Percentiles rank a stretch among this genome's conserved stretches.
phyloP scores from a whole-genome alignment of 2,888 invertebrate genomes.

The Dasysyrphus tricinctus region DNA sequence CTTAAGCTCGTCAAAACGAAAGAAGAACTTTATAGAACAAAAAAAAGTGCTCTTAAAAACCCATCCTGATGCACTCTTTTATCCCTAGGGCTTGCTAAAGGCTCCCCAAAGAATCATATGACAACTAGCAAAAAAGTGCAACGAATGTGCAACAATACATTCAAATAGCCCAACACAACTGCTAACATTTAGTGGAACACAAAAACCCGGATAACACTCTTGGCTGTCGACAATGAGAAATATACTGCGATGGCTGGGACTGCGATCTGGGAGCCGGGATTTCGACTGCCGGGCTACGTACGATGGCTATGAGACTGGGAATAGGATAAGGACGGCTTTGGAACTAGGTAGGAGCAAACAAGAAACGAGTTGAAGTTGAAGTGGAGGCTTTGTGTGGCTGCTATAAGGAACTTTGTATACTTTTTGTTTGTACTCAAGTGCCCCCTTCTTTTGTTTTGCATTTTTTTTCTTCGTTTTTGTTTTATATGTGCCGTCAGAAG shows the following conservation, averaged over 20 bases:
- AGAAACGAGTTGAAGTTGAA: slow-evolving; percentile 39
- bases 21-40: slow-evolving; percentile 1
- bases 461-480: slow-evolving; percentile 12
- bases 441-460: slow-evolving; percentile 31
- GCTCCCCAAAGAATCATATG: slow-evolving; percentile 30
- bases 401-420: slow-evolving; percentile 45
- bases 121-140: slow-evolving; percentile 49
- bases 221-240: slow-evolving; percentile 28
- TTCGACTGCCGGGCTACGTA: background rate
- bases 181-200: slow-evolving; percentile 67
- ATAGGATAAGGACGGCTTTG: slow-evolving; percentile 13
- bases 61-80: background rate
- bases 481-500: slow-evolving; percentile 19
- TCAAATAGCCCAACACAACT: slow-evolving; percentile 51
- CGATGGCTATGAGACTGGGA: slow-evolving; percentile 8
- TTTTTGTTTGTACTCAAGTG: slow-evolving; percentile 33
- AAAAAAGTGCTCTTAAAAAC: background rate
- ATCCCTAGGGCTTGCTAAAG: slow-evolving; percentile 20
- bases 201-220: slow-evolving; percentile 65
- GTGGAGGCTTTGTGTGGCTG: slow-evolving; percentile 54
- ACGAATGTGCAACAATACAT: slow-evolving; percentile 65
- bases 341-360: slow-evolving; percentile 18
- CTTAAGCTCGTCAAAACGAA: slow-evolving; percentile 47
- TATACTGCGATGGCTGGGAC: background rate
- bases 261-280: background rate